Percentiles rank a stretch among this genome's conserved stretches.
These are phyloP conservation scores for Picus viridis DNA, from an alignment of 2,797 vertebrate genomes.

Conservation along the genomic window DNA sequence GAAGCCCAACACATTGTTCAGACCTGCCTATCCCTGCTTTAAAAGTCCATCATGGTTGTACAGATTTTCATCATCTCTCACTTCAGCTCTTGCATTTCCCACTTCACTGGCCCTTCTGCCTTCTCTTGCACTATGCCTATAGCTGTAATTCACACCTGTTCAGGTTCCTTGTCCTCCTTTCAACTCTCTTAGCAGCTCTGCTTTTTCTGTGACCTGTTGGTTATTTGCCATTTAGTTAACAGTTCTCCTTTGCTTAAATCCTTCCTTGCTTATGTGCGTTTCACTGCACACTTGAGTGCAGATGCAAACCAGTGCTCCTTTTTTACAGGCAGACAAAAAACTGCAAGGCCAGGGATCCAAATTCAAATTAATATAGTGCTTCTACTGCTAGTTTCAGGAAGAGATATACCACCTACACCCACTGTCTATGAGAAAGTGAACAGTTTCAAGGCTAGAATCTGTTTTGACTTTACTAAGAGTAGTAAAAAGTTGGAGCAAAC, in stretches of 20 bases:
- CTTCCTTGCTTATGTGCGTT: neutral
- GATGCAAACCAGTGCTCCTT: accelerated
- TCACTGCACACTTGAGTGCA: neutral
- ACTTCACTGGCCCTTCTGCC: neutral
- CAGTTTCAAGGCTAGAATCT: neutral
- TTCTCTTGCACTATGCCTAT: neutral
- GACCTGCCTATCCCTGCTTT: neutral
- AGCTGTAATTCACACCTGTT: neutral
- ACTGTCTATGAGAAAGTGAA: neutral
- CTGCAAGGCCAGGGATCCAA: neutral
- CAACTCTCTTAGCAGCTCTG: neutral
- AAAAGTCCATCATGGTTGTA: neutral
- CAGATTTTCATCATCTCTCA: neutral
- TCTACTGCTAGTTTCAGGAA: neutral
- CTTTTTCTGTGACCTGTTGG: neutral
- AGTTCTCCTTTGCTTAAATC: neutral
- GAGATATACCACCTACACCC: neutral
- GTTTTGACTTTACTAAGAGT: neutral
- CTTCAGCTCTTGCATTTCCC: neutral
- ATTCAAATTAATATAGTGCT: neutral
- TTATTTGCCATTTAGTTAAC: neutral
- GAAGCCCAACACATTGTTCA: neutral
- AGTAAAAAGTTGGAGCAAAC: neutral
- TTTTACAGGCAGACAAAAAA: neutral
- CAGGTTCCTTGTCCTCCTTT: neutral